Evolutionary conservation across 1,140 invertebrate genomes (phyloP), one percentile per base, ranked within the genome.

Genomic region (Coptotermes formosanus): DNA sequence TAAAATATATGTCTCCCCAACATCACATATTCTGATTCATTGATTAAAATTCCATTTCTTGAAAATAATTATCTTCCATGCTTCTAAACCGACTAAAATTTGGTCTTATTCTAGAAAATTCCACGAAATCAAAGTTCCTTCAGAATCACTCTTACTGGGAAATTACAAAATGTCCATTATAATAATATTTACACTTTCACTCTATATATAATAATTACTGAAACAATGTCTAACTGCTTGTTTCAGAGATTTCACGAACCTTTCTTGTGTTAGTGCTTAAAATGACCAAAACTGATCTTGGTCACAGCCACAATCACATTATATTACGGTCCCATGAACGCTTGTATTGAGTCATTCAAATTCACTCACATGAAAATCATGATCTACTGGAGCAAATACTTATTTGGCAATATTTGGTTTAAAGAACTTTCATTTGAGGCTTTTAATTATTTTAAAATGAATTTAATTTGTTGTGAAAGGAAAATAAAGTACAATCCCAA

Each of bases 1-100:
- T 75, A 75, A 75, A 75, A 75, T 75, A 64, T 23, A 59, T 64
- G n/a, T 75, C 64, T 75, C n/a, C 64, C 64, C 64, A 75, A 75
- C n/a, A 75, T 2, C n/a, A 75, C 9, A 75, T 25, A 30, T n/a
- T 75, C 25, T n/a, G 64, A 75, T 75, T 75, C 64, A 75, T 14
- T 30, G 25, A 75, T 38, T 75, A 75, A 75, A 75, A 75, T 7
- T 30, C 64, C 9, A 75, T 30, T 75, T 8, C n/a, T 75, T 75
- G 64, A 75, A 75, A 75, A 75, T 75, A 75, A 75, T 75, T 75
- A 1, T 75, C 64, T 8, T 75, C 64, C 25, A 75, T 25, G n/a
- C 64, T 30, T n/a, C 64, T 30, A n/a, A 30, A 30, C 59, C 14
- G 59, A 64, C 59, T 64, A 64, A 1, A n/a, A 23, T 64, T 64